phyloP scores from a whole-genome alignment of 1,140 invertebrate species.

The Microplitis mediator region DNA sequence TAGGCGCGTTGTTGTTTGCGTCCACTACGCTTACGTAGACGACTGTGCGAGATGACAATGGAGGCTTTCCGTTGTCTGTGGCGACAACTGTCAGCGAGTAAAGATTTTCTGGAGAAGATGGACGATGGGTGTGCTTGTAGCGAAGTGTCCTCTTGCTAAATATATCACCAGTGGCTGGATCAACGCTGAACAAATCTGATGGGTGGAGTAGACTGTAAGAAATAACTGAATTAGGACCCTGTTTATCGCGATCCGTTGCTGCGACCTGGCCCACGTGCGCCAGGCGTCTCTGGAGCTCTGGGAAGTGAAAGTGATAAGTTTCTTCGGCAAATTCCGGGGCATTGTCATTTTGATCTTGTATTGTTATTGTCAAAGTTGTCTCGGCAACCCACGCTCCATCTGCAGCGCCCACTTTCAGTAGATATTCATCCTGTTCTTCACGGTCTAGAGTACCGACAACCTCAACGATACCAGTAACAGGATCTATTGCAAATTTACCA shows the following conservation, averaged over 20 bases:
- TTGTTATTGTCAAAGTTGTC: slow-evolving; percentile 88
- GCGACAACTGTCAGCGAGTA: slow-evolving; percentile 85
- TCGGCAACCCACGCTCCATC: slow-evolving; percentile 89
- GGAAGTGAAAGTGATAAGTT: slow-evolving; percentile 88
- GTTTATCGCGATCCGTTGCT: slow-evolving; percentile 88
- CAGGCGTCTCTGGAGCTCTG: slow-evolving; percentile 78
- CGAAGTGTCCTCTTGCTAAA: slow-evolving; percentile 81
- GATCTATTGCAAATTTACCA: slow-evolving; percentile 88
- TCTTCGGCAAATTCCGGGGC: slow-evolving; percentile 88
- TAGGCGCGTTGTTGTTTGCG: slow-evolving; percentile 87
- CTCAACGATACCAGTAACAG: slow-evolving; percentile 87
- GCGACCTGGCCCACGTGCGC: slow-evolving; percentile 87
- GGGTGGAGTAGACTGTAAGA: slow-evolving; percentile 90
- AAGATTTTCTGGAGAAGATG: slow-evolving; percentile 84
- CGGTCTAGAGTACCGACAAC: slow-evolving; percentile 83
- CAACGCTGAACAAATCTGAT: slow-evolving; percentile 88
- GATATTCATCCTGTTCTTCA: slow-evolving; percentile 89
- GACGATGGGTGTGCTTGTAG: slow-evolving; percentile 80
- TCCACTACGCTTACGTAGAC: slow-evolving; percentile 89
- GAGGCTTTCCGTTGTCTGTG: slow-evolving; percentile 91
- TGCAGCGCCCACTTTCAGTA: slow-evolving; percentile 83
- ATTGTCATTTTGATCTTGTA: slow-evolving; percentile 95
- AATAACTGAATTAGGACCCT: slow-evolving; percentile 91
- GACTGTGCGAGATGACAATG: slow-evolving; percentile 81
- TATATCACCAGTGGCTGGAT: slow-evolving; percentile 88